Base-by-base conservation (phyloP, 2,113 vertebrate species). In the Ceyx margarethae region DNA sequence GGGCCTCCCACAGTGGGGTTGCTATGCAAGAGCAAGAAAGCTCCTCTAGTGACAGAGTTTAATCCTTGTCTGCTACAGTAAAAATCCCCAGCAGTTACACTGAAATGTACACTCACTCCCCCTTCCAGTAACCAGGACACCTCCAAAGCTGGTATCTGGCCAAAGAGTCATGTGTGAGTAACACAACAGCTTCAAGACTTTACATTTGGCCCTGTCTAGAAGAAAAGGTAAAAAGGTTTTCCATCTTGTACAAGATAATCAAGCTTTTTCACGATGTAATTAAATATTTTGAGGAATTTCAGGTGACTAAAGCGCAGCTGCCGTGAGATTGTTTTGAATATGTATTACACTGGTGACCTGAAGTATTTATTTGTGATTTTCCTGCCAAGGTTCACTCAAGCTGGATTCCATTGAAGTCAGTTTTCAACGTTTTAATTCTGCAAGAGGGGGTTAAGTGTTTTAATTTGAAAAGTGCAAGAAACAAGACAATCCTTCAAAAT, bases 321-420 rank as follows among this genome's bases (percentile, higher is more conserved):
- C n/a, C 22, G 18, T 62, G 31, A 72, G 26, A 68, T 81, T 82
- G 22, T 84, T 71, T 43, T 31, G 37, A 90, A 76, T 26, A 62
- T 40, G 2, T 17, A 25, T 14, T 33, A 69, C 42, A 83, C 51
- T 37, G 77, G 35, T 15, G 80, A 48, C 81, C 68, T 67, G 28
- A 35, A 67, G 58, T 35, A 40, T 81, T 87, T 45, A 26, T 67
- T 72, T 82, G 43, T 13, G 21, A 75, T 46, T 62, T 67, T 60
- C 56, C 65, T 65, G 74, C 85, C 89, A 92, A 88, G 45, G 61
- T 25, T 75, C 60, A 40, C 35, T 75, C 78, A 80, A 81, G 35
- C 15, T 88, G 29, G 21, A 73, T 60, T 67, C 50, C 16, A 42
- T 8, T 54, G 9, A 73, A 85, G 54, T 28, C 40, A 61, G 19